Evolutionary conservation across 1,140 invertebrate species (phyloP), one percentile per base, ranked within the genome.

Genomic region (Gonatopus flavifemur): DNA sequence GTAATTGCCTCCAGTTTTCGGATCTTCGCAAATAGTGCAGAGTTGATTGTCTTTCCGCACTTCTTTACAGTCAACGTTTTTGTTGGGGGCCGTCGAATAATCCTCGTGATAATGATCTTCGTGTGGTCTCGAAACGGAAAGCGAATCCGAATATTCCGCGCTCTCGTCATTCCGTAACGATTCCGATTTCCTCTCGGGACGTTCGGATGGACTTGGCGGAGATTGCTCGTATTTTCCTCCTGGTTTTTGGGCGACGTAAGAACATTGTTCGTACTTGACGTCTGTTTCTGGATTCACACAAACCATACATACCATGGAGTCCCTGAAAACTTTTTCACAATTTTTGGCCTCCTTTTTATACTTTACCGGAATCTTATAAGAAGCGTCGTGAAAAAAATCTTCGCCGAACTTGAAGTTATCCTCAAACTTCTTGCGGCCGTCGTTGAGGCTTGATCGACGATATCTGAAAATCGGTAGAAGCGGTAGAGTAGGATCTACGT

Each of bases 241-340:
- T 3, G 13, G 4, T 9, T 24, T 83, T 55, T 81, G 75, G 10
- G 81, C 74, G 4, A 83, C 81, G 66, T 89, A 90, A 0, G 86
- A 85, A 59, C 87, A 89, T 38, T 86, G 85, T 72, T 90, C 86
- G 63, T 84, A 89, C 48, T 86, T 86, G 3, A 83, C 86, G 19
- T 84, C 84, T n/a, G 83, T 87, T 66, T 86, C 83, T 1, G 81
- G 77, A 58, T 89, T 81, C 61, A 82, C 80, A 63, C 88, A 90
- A 1, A 85, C 74, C 66, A 81, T 84, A 62, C 88, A 90, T 3
- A 83, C 79, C 82, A 86, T 85, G 4, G 83, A 83, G 61, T 87
- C 81, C 61, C 80, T 84, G 31, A 81, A 70, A 0, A 86, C 79
- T 67, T 84, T 81, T 48, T 83, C 77, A 57, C 87, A 88, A 20